Evolutionary conservation across 1,140 invertebrate species (phyloP), one percentile per base, ranked within the genome.

Genomic region (Calephelis virginiensis): DNA sequence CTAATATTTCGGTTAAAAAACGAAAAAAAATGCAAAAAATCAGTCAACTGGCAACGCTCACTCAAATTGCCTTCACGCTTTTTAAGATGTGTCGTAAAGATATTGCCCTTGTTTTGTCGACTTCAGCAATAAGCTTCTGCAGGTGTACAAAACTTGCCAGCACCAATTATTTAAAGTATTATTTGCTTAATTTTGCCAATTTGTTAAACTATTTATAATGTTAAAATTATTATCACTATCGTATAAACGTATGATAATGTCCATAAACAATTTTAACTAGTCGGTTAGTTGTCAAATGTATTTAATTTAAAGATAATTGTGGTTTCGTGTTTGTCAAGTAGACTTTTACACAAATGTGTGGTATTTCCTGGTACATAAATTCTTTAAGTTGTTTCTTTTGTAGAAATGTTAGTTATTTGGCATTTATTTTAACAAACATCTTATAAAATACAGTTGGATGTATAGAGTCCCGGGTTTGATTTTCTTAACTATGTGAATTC

Each of bases 211-310:
- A 53, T 53, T 53, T 53, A 17, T 53, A 53, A 17, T 53, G 10
- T 11, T 53, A 17, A 53, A 53, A 17, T 53, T 53, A 53, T 53
- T 17, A 53, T 17, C n/a, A n/a, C n/a, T 14, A 8, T 7, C 17
- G 17, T 53, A 53, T 53, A 17, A 53, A 53, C 17, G 28, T 28
- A 17, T 56, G 9, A 56, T 56, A 56, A 17, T 56, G 50, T 17
- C 50, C 28, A 56, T 56, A 56, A 56, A 56, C 50, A 56, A 56
- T 56, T 56, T 56, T 11, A 56, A 56, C 50, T 28, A 56, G 50
- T 56, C 50, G 50, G 50, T 56, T 28, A 10, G 9, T 56, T 56
- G 50, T 56, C 50, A 28, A 56, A 56, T 11, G 9, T 56, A 56
- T 56, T 28, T 56, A 56, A 56, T 56, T 56, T 56, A 17, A 56